phyloP scores from a whole-genome alignment of 2,797 vertebrate genomes.

The Sebastes variabilis region DNA sequence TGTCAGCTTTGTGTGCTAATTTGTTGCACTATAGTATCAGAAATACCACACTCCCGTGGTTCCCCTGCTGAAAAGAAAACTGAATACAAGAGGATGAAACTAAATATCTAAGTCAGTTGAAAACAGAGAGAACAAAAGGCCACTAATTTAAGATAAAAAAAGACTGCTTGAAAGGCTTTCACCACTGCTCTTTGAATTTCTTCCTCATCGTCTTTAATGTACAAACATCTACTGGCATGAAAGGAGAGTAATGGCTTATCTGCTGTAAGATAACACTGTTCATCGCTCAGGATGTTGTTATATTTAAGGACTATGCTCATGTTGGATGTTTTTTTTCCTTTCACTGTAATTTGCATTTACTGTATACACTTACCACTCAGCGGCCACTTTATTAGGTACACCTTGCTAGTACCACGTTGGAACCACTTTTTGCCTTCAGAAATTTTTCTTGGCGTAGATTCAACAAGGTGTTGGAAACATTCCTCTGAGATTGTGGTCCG shows the following conservation, averaged over 20 bases:
- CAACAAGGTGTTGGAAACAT: neutral
- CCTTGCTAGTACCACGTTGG: neutral
- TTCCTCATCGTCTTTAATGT: neutral
- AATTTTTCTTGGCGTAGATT: neutral
- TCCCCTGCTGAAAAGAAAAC: neutral
- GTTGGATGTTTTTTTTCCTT: constrained; percentile 3
- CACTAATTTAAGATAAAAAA: neutral
- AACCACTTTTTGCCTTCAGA: neutral
- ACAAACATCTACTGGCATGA: neutral
- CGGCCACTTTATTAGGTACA: neutral
- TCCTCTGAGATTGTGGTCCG: neutral
- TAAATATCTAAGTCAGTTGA: constrained; percentile 23
- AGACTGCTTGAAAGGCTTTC: constrained; percentile 16
- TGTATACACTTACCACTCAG: neutral
- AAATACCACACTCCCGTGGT: neutral
- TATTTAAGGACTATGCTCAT: neutral
- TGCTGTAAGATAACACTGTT: neutral
- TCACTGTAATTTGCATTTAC: neutral
- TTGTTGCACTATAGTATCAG: neutral
- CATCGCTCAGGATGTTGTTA: neutral
- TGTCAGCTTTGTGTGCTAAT: neutral
- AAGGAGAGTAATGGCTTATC: neutral
- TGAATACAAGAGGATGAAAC: constrained; percentile 8
- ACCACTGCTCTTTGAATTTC: neutral
- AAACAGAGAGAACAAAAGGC: constrained; percentile 19